A percentile compares a stretch with the other conserved stretches of the same genome.
Evolutionary conservation across 1,140 invertebrate genomes (phyloP).

Genomic region (Ceratina calcarata): DNA sequence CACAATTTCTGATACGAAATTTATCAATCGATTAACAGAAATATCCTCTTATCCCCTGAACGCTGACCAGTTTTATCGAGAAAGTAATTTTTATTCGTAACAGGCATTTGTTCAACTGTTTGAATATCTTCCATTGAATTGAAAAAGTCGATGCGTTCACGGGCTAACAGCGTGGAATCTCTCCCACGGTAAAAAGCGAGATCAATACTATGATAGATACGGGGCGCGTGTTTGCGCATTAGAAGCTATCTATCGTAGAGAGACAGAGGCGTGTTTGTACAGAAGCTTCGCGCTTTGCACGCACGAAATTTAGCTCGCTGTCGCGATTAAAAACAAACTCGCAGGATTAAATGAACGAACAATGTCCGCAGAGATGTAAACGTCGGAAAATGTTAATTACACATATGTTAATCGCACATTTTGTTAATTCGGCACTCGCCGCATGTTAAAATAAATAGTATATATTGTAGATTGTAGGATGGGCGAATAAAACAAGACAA

Average conservation of each 20-base stretch:
- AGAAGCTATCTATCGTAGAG: conserved; percentile 3
- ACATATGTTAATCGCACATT: too few relatives aligned
- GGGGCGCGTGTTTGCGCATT: conserved; percentile 16
- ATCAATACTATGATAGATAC: conserved; percentile 5
- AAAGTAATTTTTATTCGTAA: too few relatives aligned
- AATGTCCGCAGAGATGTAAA: not conserved
- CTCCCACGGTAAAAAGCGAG: not conserved
- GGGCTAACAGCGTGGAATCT: too few relatives aligned
- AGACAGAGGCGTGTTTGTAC: conserved; percentile 6
- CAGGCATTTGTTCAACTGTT: too few relatives aligned
- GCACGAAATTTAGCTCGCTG: not conserved
- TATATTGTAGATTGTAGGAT: too few relatives aligned
- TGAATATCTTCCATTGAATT: not conserved
- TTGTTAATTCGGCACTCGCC: too few relatives aligned
- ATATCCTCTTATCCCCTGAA: not conserved
- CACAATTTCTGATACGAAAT: not conserved
- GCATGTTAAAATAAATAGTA: too few relatives aligned
- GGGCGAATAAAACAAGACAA: too few relatives aligned
- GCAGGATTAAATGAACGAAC: not conserved
- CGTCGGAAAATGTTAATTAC: too few relatives aligned
- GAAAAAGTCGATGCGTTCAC: not conserved
- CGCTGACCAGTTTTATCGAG: too few relatives aligned
- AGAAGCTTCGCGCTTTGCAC: not conserved
- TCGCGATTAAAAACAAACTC: not conserved
- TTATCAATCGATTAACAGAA: not conserved